Evolutionary conservation across 2,888 invertebrate species (phyloP), one percentile per base, ranked within the genome.

Genomic region (Acronicta alni): DNA sequence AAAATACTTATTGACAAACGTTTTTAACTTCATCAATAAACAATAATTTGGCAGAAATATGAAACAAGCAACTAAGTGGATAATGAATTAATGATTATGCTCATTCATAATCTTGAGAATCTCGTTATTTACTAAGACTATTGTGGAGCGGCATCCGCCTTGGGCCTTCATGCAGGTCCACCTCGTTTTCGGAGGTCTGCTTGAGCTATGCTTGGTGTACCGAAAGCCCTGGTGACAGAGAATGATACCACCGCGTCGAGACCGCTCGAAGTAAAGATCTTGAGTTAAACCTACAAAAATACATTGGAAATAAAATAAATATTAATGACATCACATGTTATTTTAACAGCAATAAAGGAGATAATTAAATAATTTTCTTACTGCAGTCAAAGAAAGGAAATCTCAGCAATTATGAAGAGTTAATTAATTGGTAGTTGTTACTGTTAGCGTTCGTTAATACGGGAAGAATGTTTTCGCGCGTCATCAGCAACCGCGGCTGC

Each of bases 121-220:
- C 7, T 42, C 9, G 3, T 69, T 20, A 3, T 75, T 49, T 8
- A 74, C 6, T 8, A 75, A 63, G 20, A 73, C 35, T 20, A 83
- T 38, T 14, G 67, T 72, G 10, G 79, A 73, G 0, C 73, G 70
- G 47, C 85, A 84, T 8, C 74, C 74, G 3, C 6, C 6, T 14
- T 20, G 56, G 39, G 65, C 59, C 12, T 60, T 64, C n/a, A 72
- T 59, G 48, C 83, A 83, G 2, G 70, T 68, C 77, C 80, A 83
- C 45, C 62, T 77, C 67, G 1, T 56, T 20, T 14, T 48, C 10
- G 30, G 41, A 10, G 55, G 62, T 2, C 15, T 49, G 57, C 46
- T 43, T 20, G 51, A 6, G 48, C 68, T 20, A 51, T 51, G 47
- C 51, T 62, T 62, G 0, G 32, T 16, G 20, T 41, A 65, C 3